Conservation (phyloP, 2,797 vertebrate genomes). For the Lutjanus argentimaculatus region DNA sequence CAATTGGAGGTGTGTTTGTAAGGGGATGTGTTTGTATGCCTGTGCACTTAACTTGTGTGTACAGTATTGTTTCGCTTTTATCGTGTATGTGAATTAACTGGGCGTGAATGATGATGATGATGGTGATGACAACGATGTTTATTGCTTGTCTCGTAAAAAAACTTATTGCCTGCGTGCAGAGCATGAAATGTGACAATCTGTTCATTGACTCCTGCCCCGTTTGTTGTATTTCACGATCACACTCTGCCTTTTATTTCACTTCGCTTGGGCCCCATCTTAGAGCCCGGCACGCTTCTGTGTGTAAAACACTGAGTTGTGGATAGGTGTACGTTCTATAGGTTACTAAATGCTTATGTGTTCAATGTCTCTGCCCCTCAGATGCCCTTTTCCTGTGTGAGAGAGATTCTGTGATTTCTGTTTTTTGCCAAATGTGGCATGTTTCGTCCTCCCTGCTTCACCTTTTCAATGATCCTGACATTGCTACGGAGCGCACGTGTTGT, state of each 20-base stretch:
- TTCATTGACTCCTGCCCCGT: constrained; percentile 59
- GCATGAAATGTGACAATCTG: constrained; percentile 80
- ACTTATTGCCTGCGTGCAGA: constrained; percentile 59
- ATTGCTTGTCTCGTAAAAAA: constrained; percentile 62
- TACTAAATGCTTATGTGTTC: constrained; percentile 76
- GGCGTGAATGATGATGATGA: constrained; percentile 60
- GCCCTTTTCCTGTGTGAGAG: constrained; percentile 59
- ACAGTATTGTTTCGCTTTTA: constrained; percentile 59
- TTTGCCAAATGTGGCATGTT: constrained; percentile 69
- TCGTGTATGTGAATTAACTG: constrained; percentile 60
- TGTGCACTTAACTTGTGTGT: constrained; percentile 39
- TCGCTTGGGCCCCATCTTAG: constrained; percentile 8
- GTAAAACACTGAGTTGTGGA: constrained; percentile 56
- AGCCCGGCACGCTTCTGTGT: constrained; percentile 37
- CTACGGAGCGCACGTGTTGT: constrained; percentile 43
- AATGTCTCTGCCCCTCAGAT: constrained; percentile 44
- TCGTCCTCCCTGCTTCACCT: constrained; percentile 67
- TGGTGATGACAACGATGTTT: constrained; percentile 48
- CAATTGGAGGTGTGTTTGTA: constrained; percentile 57
- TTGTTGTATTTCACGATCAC: constrained; percentile 41
- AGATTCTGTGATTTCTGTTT: constrained; percentile 65
- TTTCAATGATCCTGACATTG: constrained; percentile 83
- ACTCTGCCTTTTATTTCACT: constrained; percentile 37
- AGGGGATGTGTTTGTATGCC: constrained; percentile 51
- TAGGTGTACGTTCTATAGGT: constrained; percentile 52